Conservation (phyloP, 2,888 invertebrate genomes). For the Apotomis turbidana region DNA sequence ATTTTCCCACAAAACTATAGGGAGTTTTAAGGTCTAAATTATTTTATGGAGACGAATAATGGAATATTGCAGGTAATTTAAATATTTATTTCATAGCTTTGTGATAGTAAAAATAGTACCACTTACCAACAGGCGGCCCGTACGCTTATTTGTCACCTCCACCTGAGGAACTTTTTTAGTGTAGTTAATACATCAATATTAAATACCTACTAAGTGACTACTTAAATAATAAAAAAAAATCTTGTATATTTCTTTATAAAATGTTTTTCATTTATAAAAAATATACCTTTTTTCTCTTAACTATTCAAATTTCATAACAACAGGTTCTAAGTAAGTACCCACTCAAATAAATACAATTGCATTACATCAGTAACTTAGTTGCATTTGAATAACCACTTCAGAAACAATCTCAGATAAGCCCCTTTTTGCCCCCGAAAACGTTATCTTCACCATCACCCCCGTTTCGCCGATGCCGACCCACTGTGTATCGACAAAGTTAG, state of each 20-base stretch:
- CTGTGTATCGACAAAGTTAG: conserved; percentile 41
- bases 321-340: conserved; percentile 35
- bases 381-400: conserved; percentile 69
- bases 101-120: no score
- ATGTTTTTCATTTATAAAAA: no score
- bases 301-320: conserved; percentile 31
- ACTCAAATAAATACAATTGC: conserved; percentile 40
- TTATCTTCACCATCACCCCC: conserved; percentile 58
- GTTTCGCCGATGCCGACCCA: conserved; percentile 42
- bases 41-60: neutral
- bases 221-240: no score
- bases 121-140: no score
- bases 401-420: conserved; percentile 71
- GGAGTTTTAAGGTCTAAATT: neutral
- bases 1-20: conserved; percentile 17
- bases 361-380: conserved; percentile 55
- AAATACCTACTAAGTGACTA: no score
- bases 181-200: no score
- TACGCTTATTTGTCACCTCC: no score
- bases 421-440: conserved; percentile 54
- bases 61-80: neutral
- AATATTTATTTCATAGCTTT: no score
- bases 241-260: no score
- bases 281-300: neutral
- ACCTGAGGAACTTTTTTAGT: no score